Base-by-base conservation (phyloP, 2,888 invertebrate genomes). In the Drosophila recens region DNA sequence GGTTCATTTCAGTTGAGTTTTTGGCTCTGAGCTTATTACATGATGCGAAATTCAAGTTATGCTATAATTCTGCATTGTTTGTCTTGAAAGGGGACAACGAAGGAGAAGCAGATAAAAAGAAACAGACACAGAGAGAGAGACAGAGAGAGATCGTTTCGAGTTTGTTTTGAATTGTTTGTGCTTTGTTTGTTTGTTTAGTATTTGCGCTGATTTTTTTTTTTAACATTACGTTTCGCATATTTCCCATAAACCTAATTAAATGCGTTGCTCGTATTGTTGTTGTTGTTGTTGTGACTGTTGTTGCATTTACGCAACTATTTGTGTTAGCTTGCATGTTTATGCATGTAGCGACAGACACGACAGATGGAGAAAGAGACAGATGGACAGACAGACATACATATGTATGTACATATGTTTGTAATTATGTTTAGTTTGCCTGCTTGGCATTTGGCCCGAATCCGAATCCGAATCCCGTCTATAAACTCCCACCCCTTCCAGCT, bases 181-280 rank as follows among this genome's bases (percentile, higher is more conserved):
- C 48, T 62, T 57, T 66, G 49, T 67, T 65, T 67, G 45, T 68
- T 65, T 53, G 27, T 62, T 65, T 49, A 46, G 58, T 65, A 48
- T 74, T 74, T 69, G 56, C 34, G 56, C 61, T 53, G 69, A 59
- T 73, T 69, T 76, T 59, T 68, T 67, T 67, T 63, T 69, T 42
- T 10, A 51, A 13, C 61, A 43, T 78, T 59, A 79, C 82, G 80
- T 76, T 80, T 85, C 86, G 83, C 83, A 84, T 80, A 72, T 82
- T 84, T 84, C 83, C 88, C 84, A 86, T 87, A 84, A 88, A 88
- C 84, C 88, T 79, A 84, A 84, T 84, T 88, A 88, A 84, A 86
- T 79, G 85, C 68, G 76, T 78, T 75, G 56, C 43, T 72, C 61
- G 52, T 69, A 40, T 64, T 67, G 13, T 59, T 45, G 61, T 17